phyloP scores from a whole-genome alignment of 2,113 vertebrate species.

The Siniperca chuatsi region DNA sequence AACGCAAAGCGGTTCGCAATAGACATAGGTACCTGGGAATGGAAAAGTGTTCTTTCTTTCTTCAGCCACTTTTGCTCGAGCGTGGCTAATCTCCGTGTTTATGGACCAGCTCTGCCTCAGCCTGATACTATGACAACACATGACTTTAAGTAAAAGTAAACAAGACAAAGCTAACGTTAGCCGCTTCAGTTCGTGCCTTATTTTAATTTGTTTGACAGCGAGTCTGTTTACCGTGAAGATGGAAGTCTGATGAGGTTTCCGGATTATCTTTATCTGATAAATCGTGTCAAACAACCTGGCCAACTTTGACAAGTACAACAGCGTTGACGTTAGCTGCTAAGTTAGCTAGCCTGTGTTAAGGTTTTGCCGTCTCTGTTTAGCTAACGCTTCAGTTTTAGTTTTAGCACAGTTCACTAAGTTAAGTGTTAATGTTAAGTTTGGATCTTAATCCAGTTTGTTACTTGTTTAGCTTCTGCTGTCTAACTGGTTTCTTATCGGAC shows the following conservation, averaged over 20 bases:
- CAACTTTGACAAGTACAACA: constrained; percentile 35
- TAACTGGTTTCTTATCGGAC: neutral
- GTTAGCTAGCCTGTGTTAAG: constrained; percentile 17
- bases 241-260: neutral
- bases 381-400: neutral
- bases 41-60: neutral
- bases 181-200: neutral
- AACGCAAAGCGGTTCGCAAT: constrained; percentile 98
- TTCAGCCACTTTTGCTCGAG: neutral
- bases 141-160: constrained; percentile 45
- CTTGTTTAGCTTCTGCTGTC: neutral
- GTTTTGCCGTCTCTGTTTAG: neutral
- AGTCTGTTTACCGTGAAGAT: neutral
- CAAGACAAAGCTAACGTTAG: constrained; percentile 31
- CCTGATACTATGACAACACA: constrained; percentile 37
- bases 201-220: neutral
- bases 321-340: constrained; percentile 25
- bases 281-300: neutral
- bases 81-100: constrained; percentile 20
- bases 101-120: constrained; percentile 29
- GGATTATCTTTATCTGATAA: neutral
- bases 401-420: neutral
- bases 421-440: neutral
- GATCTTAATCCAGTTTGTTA: neutral
- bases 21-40: constrained; percentile 90